Conservation (phyloP, 2,888 invertebrate species). For the Dynastes tityus region DNA sequence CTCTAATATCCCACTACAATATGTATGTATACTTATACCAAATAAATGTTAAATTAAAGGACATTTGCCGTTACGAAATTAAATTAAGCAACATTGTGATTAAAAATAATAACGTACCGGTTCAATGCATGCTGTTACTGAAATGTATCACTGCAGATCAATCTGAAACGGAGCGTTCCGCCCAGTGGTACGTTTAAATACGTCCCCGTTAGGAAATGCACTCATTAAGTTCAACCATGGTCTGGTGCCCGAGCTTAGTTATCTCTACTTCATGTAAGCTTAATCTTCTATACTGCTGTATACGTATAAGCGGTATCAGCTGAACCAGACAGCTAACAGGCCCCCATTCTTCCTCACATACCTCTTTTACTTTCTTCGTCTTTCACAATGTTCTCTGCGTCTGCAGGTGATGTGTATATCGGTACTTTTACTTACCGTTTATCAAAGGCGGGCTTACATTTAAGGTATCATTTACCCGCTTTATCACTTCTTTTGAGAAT, state of each 20-base stretch:
- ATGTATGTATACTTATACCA: too few species aligned
- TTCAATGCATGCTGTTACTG: neutral
- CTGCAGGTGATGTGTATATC: neutral
- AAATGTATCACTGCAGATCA: constrained; percentile 20
- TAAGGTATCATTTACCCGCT: constrained; percentile 9
- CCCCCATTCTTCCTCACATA: neutral
- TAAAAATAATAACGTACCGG: constrained; percentile 19
- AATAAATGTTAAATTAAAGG: neutral
- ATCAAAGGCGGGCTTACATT: neutral
- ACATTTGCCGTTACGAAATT: neutral
- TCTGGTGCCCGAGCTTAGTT: constrained; percentile 34
- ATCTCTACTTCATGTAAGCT: constrained; percentile 31
- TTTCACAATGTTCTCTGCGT: neutral
- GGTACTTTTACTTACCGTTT: constrained; percentile 17
- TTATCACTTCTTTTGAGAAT: neutral
- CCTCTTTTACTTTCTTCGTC: neutral
- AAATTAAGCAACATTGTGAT: constrained; percentile 6
- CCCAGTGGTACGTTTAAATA: constrained; percentile 21
- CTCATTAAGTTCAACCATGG: constrained; percentile 36
- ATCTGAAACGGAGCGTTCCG: constrained; percentile 14
- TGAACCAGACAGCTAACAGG: constrained; percentile 22
- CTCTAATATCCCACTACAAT: too few species aligned
- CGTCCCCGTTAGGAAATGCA: constrained; percentile 23
- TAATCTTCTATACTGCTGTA: constrained; percentile 19
- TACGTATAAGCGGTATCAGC: constrained; percentile 18